Conservation (phyloP, 2,113 vertebrate species). For the Leiothrix lutea region DNA sequence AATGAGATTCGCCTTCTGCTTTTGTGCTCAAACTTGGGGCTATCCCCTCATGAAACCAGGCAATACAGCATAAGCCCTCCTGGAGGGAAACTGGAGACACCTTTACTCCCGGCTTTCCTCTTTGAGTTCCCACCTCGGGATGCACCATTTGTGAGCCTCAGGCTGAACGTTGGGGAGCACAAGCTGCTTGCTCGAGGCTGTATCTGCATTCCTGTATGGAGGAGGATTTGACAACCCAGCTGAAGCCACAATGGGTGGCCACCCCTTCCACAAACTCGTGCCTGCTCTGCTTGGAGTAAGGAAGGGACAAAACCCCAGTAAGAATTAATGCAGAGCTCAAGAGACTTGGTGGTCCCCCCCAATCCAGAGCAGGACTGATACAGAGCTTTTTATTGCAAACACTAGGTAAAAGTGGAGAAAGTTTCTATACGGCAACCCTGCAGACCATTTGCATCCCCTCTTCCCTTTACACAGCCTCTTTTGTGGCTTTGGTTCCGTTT, state of each 20-base stretch:
- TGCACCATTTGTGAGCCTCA: background rate
- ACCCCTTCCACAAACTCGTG: background rate
- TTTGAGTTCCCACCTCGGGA: background rate
- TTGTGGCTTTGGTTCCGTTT: background rate
- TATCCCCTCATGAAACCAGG: background rate
- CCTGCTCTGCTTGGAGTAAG: background rate
- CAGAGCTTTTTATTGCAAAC: background rate
- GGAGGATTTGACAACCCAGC: background rate
- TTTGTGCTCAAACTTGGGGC: background rate
- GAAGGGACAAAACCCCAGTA: background rate
- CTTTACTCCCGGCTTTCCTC: background rate
- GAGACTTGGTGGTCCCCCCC: background rate
- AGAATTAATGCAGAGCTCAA: background rate
- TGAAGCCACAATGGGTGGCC: background rate
- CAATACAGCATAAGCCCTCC: background rate
- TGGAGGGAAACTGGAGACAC: background rate
- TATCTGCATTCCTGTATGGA: background rate
- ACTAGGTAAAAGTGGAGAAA: background rate
- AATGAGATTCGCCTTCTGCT: background rate
- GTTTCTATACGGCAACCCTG: background rate
- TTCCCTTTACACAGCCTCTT: background rate
- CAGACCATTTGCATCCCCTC: background rate
- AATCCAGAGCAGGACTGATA: background rate
- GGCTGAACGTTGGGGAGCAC: background rate
- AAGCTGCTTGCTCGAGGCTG: rapidly evolving